A percentile compares a stretch with the other conserved stretches of the same genome.
These are phyloP conservation scores for Salvator merianae DNA, from an alignment of 2,113 vertebrate genomes.

Conservation along the genomic window DNA sequence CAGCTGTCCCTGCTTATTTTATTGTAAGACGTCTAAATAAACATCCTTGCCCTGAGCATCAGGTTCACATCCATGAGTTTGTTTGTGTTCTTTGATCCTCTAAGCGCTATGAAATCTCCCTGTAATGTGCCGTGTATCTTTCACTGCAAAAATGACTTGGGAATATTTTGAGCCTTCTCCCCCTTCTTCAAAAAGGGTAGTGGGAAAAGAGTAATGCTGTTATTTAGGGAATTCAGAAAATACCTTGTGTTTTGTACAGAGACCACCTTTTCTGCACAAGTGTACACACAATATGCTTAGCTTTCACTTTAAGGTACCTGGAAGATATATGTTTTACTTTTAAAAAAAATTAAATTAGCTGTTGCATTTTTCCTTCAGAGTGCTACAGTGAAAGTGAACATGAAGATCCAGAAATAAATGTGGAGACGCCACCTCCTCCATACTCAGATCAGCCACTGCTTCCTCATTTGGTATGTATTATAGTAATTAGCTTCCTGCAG, in stretches of 20 bases:
- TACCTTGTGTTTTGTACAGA: neutral
- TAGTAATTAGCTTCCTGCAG: conserved; percentile 25
- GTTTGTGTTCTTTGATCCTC: neutral
- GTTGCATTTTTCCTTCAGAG: conserved; percentile 74
- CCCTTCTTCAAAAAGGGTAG: neutral
- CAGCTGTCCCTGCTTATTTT: too few species aligned
- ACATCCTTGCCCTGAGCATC: neutral
- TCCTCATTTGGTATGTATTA: conserved; percentile 60
- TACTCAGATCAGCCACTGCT: conserved; percentile 71
- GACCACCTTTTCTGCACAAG: neutral
- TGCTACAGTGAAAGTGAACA: conserved; percentile 97
- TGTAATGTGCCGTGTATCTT: neutral
- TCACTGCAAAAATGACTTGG: neutral
- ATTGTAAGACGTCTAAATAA: neutral
- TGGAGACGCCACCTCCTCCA: conserved; percentile 80
- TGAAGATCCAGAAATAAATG: conserved; percentile 85
- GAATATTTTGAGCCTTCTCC: neutral
- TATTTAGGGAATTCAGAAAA: neutral
- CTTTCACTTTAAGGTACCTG: neutral
- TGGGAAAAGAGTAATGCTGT: neutral
- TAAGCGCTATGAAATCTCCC: neutral
- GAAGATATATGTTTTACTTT: neutral
- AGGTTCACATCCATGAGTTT: neutral
- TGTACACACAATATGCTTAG: neutral
- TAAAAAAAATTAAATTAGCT: neutral